These are phyloP conservation scores for Lophius piscatorius DNA, from an alignment of 2,113 vertebrate genomes.

Conservation along the genomic window DNA sequence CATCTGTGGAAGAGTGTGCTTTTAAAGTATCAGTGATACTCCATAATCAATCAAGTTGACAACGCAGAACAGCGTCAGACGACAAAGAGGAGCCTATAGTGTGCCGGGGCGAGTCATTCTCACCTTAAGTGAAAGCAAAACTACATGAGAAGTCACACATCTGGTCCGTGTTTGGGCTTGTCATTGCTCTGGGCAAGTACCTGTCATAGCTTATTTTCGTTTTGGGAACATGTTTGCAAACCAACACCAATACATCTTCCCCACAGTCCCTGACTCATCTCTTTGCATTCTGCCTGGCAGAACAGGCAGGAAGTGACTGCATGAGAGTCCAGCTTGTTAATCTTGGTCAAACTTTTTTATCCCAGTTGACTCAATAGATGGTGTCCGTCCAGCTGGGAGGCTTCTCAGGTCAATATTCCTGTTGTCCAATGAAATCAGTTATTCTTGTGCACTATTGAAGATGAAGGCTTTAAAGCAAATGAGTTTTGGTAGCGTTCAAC, in stretches of 20 bases:
- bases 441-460: too few species aligned
- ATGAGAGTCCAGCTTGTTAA: neutral
- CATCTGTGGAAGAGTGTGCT: too few species aligned
- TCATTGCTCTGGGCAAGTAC: conserved; percentile 6
- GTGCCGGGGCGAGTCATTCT: conserved; percentile 20
- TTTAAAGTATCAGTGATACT: too few species aligned
- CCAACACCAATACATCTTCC: too few species aligned
- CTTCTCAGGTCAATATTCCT: neutral
- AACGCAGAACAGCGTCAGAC: too few species aligned
- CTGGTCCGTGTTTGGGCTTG: conserved; percentile 8
- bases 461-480: too few species aligned
- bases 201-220: conserved; percentile 16
- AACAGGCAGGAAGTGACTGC: neutral
- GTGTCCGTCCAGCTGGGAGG: conserved; percentile 22
- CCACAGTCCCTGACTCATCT: too few species aligned
- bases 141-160: conserved; percentile 28
- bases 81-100: too few species aligned
- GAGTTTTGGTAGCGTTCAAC: too few species aligned
- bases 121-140: conserved; percentile 62
- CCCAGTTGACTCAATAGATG: conserved; percentile 16
- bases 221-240: neutral
- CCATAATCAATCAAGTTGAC: too few species aligned
- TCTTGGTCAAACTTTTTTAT: neutral
- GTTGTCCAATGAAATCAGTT: too few species aligned
- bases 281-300: neutral